A percentile compares a stretch with the other conserved stretches of the same genome.
phyloP scores from a whole-genome alignment of 2,113 vertebrate species.

The Sylvilagus bachmani region DNA sequence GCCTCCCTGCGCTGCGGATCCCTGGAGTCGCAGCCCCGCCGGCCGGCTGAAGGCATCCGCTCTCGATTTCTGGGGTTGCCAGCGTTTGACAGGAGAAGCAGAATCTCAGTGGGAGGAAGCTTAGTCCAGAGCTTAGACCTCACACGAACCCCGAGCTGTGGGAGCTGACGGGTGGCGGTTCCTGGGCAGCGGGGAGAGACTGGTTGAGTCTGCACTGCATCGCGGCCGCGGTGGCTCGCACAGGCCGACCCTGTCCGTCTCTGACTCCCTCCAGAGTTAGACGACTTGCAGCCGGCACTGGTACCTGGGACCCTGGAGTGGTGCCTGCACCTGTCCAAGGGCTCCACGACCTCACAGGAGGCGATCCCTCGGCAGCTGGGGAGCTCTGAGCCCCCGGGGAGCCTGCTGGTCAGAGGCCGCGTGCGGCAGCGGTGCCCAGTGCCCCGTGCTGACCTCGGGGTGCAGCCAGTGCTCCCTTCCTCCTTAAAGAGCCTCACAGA shows the following conservation, averaged over 20 bases:
- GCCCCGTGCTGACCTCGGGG: accelerated
- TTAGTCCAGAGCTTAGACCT: too few species aligned
- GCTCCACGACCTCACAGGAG: background rate
- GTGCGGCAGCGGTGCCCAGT: background rate
- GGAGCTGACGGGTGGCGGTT: too few species aligned
- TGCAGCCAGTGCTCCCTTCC: background rate
- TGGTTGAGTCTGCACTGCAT: too few species aligned
- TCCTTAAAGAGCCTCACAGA: accelerated
- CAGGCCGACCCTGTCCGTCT: background rate
- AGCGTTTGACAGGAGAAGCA: too few species aligned
- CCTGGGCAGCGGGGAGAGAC: too few species aligned
- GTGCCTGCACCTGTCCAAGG: background rate
- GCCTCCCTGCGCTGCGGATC: too few species aligned
- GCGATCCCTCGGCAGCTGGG: accelerated
- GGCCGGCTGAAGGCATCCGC: too few species aligned
- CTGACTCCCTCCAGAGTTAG: background rate
- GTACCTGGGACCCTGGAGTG: background rate
- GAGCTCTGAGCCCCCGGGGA: background rate
- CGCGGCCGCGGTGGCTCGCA: too few species aligned
- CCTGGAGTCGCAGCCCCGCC: too few species aligned
- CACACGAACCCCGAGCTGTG: too few species aligned
- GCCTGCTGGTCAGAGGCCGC: background rate
- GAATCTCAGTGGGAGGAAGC: too few species aligned
- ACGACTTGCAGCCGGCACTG: background rate
- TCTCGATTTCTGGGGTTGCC: too few species aligned